Evolutionary conservation across 1,140 invertebrate genomes (phyloP), one percentile per base, ranked within the genome.

Genomic region (Aricia agestis): DNA sequence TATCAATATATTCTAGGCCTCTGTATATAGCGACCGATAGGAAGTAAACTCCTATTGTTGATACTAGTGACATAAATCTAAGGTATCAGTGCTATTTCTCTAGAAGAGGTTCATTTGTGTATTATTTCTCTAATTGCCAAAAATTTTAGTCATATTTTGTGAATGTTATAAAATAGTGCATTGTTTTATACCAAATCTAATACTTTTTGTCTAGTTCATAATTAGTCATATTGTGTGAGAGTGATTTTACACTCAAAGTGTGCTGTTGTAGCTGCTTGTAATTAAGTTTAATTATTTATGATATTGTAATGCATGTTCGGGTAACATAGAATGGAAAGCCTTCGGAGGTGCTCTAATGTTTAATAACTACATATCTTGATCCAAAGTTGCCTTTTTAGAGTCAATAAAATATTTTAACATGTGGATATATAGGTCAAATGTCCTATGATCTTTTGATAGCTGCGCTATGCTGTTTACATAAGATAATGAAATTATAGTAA

Each of bases 301-400:
- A 85, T 73, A 73, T 82, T 82, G 83, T 78, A 78, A 83, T 88
- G 85, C 82, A 88, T 90, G 83, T 87, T 85, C 82, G 83, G 82
- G 81, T 78, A 84, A 85, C 73, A 75, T 83, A 87, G 77, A 76
- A 67, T 83, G 84, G 82, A 79, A 83, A 83, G 82, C 84, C 86
- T 89, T 87, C 73, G 74, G 74, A 88, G 89, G 89, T 91, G 89
- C 89, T 91, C 74, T 90, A 86, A 71, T 81, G 78, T 84, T 83
- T 78, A 79, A 76, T 84, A 78, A 82, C 79, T 52, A 88, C 89
- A 90, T 91, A 91, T 91, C 89, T 91, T 76, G 81, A 92, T 86
- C 86, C 87, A 91, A 91, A 89, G 90, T 92, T 92, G 91, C 91
- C 90, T 92, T 92, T 79, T 88, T 89, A 88, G 82, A 91, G 85